These are phyloP conservation scores for Erythrolamprus reginae DNA, from an alignment of 2,113 vertebrate genomes.

Conservation along the genomic window DNA sequence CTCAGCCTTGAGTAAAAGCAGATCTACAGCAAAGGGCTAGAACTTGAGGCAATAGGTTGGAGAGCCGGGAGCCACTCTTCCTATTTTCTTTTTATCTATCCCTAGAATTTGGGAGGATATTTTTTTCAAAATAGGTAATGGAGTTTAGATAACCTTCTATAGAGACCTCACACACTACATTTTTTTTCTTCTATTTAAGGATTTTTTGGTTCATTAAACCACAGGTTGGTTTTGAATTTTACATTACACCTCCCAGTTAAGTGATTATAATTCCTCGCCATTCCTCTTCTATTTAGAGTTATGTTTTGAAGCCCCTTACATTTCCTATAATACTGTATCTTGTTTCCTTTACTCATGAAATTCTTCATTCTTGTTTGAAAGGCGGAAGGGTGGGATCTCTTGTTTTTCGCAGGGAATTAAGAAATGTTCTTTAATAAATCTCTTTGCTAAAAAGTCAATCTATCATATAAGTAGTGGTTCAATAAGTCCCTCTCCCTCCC, in stretches of 20 bases:
- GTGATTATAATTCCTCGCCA: not conserved
- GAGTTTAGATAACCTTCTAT: not conserved
- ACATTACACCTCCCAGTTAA: not conserved
- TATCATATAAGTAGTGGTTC: not conserved
- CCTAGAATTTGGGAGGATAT: not conserved
- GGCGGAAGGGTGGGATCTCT: not conserved
- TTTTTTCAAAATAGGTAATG: not conserved
- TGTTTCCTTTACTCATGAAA: not conserved
- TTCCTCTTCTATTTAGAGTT: not conserved
- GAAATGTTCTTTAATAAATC: not conserved
- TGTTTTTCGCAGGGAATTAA: not conserved
- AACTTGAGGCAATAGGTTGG: not conserved
- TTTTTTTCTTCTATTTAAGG: not conserved
- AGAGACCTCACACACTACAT: not conserved
- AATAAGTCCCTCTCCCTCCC: not conserved
- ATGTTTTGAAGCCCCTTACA: not conserved
- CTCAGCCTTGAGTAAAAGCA: not conserved
- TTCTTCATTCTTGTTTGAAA: not conserved
- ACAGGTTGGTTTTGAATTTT: not conserved
- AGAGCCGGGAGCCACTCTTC: not conserved
- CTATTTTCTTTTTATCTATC: not conserved
- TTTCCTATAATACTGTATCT: not conserved
- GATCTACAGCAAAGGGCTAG: not conserved
- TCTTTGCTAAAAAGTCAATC: not conserved
- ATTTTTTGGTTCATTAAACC: not conserved